Evolutionary conservation across 2,113 vertebrate genomes (phyloP).

Genomic region (Osmerus eperlanus): DNA sequence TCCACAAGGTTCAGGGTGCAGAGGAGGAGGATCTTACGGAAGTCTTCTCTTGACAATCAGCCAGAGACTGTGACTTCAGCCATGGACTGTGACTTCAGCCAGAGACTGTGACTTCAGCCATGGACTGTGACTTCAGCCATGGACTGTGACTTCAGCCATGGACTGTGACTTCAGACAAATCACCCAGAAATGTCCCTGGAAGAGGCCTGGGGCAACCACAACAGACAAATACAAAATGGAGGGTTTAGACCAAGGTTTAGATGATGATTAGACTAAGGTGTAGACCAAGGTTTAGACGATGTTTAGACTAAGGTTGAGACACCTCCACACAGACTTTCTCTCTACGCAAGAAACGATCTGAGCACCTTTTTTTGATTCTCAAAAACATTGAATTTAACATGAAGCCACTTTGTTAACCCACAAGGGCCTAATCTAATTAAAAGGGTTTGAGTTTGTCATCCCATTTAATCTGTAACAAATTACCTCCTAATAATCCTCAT

Average conservation of each 20-base stretch:
- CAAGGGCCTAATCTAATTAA: slow-evolving; percentile 49
- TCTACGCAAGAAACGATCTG: slow-evolving; percentile 37
- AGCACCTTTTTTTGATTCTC: slow-evolving; percentile 53
- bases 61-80: background rate
- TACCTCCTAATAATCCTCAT: slow-evolving; percentile 52
- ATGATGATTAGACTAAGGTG: background rate
- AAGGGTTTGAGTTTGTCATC: slow-evolving; percentile 30
- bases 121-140: slow-evolving; percentile 12
- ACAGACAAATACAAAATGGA: slow-evolving; percentile 27
- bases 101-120: background rate
- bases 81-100: too few species aligned
- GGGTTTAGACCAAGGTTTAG: background rate
- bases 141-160: background rate
- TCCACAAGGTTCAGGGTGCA: slow-evolving; percentile 47
- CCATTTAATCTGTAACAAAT: slow-evolving; percentile 55
- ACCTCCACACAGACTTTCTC: slow-evolving; percentile 15
- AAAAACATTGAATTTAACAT: slow-evolving; percentile 28
- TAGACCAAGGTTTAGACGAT: background rate
- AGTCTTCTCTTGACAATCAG: slow-evolving; percentile 56
- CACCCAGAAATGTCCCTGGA: slow-evolving; percentile 2
- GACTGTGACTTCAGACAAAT: slow-evolving; percentile 3
- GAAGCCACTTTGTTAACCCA: slow-evolving; percentile 34
- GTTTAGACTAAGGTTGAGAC: too few species aligned
- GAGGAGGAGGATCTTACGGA: slow-evolving; percentile 28
- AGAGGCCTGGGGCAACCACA: background rate